phyloP scores from a whole-genome alignment of 1,140 invertebrate genomes.

The Drosophila murphyi region DNA sequence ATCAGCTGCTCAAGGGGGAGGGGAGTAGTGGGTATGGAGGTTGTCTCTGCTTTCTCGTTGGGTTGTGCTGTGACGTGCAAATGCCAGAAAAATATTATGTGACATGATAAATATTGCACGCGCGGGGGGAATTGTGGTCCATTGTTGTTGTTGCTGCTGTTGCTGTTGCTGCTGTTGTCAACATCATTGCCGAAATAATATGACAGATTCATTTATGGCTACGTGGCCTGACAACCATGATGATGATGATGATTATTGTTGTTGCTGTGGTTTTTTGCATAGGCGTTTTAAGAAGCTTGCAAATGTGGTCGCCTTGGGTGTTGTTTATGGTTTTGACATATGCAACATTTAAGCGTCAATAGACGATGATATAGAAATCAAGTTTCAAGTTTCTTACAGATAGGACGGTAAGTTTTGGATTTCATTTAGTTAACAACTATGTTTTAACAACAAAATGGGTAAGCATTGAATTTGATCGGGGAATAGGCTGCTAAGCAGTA shows the following conservation, averaged over 20 bases:
- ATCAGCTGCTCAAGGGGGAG: slow-evolving; percentile 66
- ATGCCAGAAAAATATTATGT: slow-evolving; percentile 83
- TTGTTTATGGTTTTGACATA: slow-evolving; percentile 47
- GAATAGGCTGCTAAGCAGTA: no score
- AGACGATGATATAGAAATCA: slow-evolving; percentile 21
- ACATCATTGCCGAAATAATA: slow-evolving; percentile 81
- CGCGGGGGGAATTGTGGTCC: slow-evolving; percentile 58
- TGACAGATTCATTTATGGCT: slow-evolving; percentile 78
- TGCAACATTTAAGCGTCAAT: slow-evolving; percentile 45
- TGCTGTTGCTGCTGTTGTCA: slow-evolving; percentile 53
- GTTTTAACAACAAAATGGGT: no score
- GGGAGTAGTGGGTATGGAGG: neutral
- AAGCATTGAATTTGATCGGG: no score
- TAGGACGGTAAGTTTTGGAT: no score
- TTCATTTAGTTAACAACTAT: no score
- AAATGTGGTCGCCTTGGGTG: slow-evolving; percentile 33
- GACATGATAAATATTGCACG: slow-evolving; percentile 81
- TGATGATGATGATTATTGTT: slow-evolving; percentile 40
- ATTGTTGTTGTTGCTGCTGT: slow-evolving; percentile 13
- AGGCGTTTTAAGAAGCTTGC: slow-evolving; percentile 33
- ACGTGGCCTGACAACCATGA: slow-evolving; percentile 38
- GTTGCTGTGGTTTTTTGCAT: slow-evolving; percentile 7
- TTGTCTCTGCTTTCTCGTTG: slow-evolving; percentile 1
- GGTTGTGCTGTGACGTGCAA: slow-evolving; percentile 71
- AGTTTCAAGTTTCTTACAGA: neutral